Percentiles rank a stretch among this genome's conserved stretches.
Conservation (phyloP, 2,888 invertebrate species). For the Clunio marinus region DNA sequence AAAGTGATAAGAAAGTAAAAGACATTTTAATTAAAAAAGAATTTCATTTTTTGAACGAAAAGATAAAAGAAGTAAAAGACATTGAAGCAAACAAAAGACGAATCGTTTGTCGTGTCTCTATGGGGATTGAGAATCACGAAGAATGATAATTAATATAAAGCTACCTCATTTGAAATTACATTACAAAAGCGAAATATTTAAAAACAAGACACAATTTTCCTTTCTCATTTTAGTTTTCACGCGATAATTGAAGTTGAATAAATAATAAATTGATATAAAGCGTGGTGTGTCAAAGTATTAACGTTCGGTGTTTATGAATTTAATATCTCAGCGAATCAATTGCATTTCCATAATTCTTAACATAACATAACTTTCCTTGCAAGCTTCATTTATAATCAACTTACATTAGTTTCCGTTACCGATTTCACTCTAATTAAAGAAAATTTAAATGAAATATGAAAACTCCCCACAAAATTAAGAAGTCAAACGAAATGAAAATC, state of each 20-base stretch:
- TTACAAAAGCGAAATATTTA: too few species aligned
- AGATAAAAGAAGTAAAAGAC: too few species aligned
- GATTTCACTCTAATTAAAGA: neutral
- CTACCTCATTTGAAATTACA: conserved; percentile 36
- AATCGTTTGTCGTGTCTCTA: neutral
- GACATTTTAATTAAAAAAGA: conserved; percentile 4
- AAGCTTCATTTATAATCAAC: neutral
- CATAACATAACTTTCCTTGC: neutral
- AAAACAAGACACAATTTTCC: too few species aligned
- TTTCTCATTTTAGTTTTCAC: too few species aligned
- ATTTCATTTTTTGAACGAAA: neutral
- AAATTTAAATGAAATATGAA: neutral
- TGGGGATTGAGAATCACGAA: neutral
- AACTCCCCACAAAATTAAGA: neutral
- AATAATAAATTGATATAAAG: too few species aligned
- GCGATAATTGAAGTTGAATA: too few species aligned
- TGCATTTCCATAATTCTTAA: conserved; percentile 30
- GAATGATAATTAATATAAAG: conserved; percentile 14
- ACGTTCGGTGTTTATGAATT: neutral
- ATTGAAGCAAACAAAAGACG: too few species aligned
- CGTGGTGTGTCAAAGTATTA: neutral
- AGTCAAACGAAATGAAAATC: conserved; percentile 11
- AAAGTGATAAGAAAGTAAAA: conserved; percentile 23
- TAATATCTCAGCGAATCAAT: conserved; percentile 31
- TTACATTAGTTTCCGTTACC: conserved; percentile 15